Evolutionary conservation across 2,797 vertebrate species (phyloP).

Genomic region (Micrastur ruficollis): DNA sequence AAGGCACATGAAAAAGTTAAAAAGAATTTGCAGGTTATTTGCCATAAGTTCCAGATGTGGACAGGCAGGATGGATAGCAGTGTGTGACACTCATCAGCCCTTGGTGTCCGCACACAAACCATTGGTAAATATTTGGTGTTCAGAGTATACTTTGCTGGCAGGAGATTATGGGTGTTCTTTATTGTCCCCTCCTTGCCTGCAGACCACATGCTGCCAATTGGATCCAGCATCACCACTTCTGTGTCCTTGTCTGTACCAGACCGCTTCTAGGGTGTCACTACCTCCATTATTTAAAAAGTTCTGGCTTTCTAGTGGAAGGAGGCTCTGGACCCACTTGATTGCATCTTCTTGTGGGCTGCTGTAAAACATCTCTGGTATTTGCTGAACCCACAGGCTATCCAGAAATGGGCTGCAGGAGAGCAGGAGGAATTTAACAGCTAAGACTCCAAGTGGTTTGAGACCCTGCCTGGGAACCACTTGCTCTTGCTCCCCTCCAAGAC

Average conservation of each 20-base stretch:
- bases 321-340: background rate
- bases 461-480: background rate
- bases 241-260: background rate
- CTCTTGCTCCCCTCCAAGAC: background rate
- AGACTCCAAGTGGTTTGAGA: background rate
- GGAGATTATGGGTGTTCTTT: background rate
- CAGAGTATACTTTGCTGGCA: background rate
- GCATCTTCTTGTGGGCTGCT: background rate
- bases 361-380: background rate
- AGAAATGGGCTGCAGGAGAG: background rate
- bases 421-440: background rate
- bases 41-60: background rate
- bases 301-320: background rate
- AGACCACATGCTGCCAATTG: accelerated
- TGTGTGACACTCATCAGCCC: background rate
- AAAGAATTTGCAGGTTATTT: background rate
- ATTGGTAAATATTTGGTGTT: background rate
- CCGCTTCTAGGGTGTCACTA: background rate
- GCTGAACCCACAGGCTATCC: background rate
- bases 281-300: background rate
- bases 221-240: background rate
- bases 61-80: background rate
- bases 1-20: background rate
- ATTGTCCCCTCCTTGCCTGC: background rate
- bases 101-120: background rate